These are phyloP conservation scores for Tretioscincus oriximinensis DNA, from an alignment of 2,113 vertebrate genomes.

Conservation along the genomic window DNA sequence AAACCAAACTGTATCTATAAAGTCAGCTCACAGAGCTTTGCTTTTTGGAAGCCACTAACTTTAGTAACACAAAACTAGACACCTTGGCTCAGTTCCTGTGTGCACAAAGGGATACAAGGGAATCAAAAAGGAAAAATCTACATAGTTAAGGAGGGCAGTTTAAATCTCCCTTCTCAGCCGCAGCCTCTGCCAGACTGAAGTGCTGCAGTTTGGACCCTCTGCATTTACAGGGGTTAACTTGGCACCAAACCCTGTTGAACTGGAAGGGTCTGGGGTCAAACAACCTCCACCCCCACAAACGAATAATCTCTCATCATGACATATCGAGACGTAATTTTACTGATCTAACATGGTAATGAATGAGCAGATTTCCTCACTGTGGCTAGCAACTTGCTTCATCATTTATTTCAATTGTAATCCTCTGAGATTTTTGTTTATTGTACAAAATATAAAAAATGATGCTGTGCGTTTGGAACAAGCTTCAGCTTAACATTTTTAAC, in stretches of 20 bases:
- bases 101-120: neutral
- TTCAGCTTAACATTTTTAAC: neutral
- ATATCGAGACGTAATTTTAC: neutral
- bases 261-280: too few relatives aligned
- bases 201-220: too few relatives aligned
- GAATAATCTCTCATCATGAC: neutral
- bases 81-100: neutral
- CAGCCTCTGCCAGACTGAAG: too few relatives aligned
- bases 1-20: neutral
- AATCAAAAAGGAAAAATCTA: too few relatives aligned
- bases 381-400: neutral
- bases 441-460: conserved; percentile 23
- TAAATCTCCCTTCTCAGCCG: too few relatives aligned
- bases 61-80: neutral
- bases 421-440: neutral
- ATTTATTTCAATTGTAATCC: neutral
- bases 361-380: neutral
- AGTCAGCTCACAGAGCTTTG: neutral
- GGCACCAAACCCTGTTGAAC: too few relatives aligned
- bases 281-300: too few relatives aligned
- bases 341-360: neutral
- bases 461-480: conserved; percentile 27
- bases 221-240: too few relatives aligned
- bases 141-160: too few relatives aligned
- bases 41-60: neutral